Base-by-base conservation (phyloP, 2,113 vertebrate genomes). In the Mus spicilegus region DNA sequence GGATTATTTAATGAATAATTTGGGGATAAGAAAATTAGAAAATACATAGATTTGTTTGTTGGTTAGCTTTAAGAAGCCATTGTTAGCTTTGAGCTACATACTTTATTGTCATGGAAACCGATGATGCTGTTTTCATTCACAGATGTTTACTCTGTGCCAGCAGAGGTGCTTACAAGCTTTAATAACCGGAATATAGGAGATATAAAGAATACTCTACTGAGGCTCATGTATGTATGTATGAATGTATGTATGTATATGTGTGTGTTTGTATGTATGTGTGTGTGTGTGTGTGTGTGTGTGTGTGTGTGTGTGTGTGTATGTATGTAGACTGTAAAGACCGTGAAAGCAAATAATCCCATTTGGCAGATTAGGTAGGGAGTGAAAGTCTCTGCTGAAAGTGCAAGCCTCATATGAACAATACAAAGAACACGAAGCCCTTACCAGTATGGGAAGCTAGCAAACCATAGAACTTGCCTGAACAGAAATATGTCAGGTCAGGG, bases 261-360 rank as follows among this genome's bases (percentile, higher is more conserved):
- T 49, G 7, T 39, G 39, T n/a, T n/a, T n/a, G 14, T 17, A 70
- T 70, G 33, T 17, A 24, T 39, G 19, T n/a, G 9, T 24, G 24
- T 65, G 11, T 72, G 36, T 70, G 3, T n/a, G 16, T 70, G 13
- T 56, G 14, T 56, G 54, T 56, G 14, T 56, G 13, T 39, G 9
- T 72, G 17, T n/a, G 20, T 39, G 16, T 70, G 11, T 42, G 11
- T 49, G 33, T 73, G 10, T 73, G n/a, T 22, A 39, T 42, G 19
- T 73, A 28, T 49, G 26, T 28, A 65, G 63, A 65, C 26, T 30
- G 8, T 80, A 91, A 73, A 82, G 24, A 91, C 84, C 69, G 20
- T 95, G 49, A 69, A 77, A 92, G 49, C 16, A 75, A 95, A 96
- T 88, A n/a, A 91, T 81, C 22, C 2, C 22, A 49, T 12, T 67